phyloP scores from a whole-genome alignment of 2,888 invertebrate genomes.

The Stomorhina lunata region DNA sequence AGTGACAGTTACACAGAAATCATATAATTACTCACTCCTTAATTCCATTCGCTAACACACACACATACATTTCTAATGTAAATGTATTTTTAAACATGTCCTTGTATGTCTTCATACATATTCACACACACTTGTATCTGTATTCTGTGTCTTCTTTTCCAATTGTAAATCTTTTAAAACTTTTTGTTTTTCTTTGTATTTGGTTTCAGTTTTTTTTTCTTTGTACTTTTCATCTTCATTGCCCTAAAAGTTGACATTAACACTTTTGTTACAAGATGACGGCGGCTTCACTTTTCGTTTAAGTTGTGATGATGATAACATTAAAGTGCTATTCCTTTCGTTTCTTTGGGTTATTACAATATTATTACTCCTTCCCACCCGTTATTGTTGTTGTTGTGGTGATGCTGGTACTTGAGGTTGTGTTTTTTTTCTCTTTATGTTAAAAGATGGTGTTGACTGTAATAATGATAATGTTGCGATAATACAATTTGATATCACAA shows the following conservation, averaged over 20 bases:
- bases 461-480: constrained; percentile 35
- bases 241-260: constrained; percentile 32
- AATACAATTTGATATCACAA: constrained; percentile 26
- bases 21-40: too few species aligned
- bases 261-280: constrained; percentile 20
- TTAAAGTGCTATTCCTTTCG: neutral
- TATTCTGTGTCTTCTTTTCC: neutral
- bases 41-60: too few species aligned
- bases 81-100: neutral
- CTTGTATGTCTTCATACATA: neutral
- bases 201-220: neutral
- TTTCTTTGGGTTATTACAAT: too few species aligned
- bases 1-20: too few species aligned
- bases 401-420: neutral
- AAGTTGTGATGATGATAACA: neutral
- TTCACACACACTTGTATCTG: constrained; percentile 1
- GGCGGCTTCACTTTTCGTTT: neutral
- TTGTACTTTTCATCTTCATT: too few species aligned
- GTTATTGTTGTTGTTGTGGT: neutral
- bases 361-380: too few species aligned
- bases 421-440: too few species aligned
- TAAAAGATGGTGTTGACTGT: neutral
- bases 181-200: neutral
- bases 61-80: too few species aligned
- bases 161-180: constrained; percentile 41